Evolutionary conservation across 2,113 vertebrate species (phyloP), one percentile per base, ranked within the genome.

Genomic region (Callithrix jacchus): DNA sequence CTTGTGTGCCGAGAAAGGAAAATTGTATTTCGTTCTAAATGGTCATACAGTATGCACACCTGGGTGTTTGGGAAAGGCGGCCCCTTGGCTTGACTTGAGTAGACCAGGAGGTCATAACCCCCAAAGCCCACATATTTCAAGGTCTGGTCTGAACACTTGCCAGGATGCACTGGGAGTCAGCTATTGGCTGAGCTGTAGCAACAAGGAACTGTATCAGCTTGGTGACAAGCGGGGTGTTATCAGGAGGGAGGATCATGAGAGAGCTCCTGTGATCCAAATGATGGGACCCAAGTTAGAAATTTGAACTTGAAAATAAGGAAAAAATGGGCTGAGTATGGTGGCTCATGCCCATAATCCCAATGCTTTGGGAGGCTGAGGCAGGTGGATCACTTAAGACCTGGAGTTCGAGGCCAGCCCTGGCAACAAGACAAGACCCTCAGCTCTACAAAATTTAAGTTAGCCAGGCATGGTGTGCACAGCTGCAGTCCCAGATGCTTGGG

Each of bases 1-100:
- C 37, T 27, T 61, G 3, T 40, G 37, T 40, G 68, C 40, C 79
- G 11, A 42, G 32, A 49, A 76, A 77, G 89, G 58, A 40, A 10
- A 2, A 58, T 80, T 92, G 82, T 66, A n/a, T 49, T 96, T 93
- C 79, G 87, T 87, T 92, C 73, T 93, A 45, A 64, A 35, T 68
- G 83, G 58, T 71, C 25, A 9, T 9, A 77, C 45, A 32, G 83
- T 85, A 81, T 40, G 49, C 7, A 8, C 73, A 4, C 74, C 58
- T 52, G 21, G 81, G 30, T 56, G 68, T 70, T 83, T 32, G 21
- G 32, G 37, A n/a, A 91, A 74, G 35, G 68, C 18, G 17, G 20
- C 17, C 27, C 30, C 45, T 42, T 52, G 30, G 32, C 52, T 37
- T 20, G 4, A 54, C 52, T 49, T 32, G 7, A 10, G 54, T 16